These are phyloP conservation scores for Acronicta leporina DNA, from an alignment of 2,888 invertebrate genomes.

Conservation along the genomic window DNA sequence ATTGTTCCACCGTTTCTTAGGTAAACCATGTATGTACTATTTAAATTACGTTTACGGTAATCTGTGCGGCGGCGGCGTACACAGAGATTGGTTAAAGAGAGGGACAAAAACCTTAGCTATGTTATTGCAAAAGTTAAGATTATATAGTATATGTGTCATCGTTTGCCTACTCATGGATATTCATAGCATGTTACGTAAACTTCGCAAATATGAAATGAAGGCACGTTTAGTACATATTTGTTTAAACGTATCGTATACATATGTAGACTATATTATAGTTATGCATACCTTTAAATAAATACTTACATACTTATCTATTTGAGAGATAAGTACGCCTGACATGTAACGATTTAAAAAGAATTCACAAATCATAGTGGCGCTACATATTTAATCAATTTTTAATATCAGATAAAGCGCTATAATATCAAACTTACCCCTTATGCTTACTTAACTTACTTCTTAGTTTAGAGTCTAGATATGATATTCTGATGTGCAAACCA, in stretches of 20 bases:
- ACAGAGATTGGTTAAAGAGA: conserved; percentile 10
- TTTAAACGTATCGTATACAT: not conserved
- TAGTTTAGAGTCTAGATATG: not conserved
- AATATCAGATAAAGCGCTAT: not conserved
- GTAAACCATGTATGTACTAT: too few relatives aligned
- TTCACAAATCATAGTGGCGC: not conserved
- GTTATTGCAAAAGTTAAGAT: conserved; percentile 28
- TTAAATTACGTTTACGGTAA: not conserved
- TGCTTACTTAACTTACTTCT: too few relatives aligned
- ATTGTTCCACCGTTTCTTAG: too few relatives aligned
- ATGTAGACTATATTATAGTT: too few relatives aligned
- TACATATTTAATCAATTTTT: not conserved
- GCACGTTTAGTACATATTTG: conserved; percentile 25
- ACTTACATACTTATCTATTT: not conserved
- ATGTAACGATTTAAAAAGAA: not conserved
- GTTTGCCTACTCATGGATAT: conserved; percentile 53
- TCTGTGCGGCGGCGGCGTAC: not conserved
- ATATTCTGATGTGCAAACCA: too few relatives aligned
- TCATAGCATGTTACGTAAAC: conserved; percentile 57
- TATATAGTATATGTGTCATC: conserved; percentile 52
- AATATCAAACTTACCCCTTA: too few relatives aligned
- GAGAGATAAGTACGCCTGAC: too few relatives aligned
- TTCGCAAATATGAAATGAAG: conserved; percentile 29
- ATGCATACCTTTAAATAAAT: not conserved
- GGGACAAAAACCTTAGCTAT: conserved; percentile 13